Base-by-base conservation (phyloP, 2,113 vertebrate species). In the Pitta sordida region DNA sequence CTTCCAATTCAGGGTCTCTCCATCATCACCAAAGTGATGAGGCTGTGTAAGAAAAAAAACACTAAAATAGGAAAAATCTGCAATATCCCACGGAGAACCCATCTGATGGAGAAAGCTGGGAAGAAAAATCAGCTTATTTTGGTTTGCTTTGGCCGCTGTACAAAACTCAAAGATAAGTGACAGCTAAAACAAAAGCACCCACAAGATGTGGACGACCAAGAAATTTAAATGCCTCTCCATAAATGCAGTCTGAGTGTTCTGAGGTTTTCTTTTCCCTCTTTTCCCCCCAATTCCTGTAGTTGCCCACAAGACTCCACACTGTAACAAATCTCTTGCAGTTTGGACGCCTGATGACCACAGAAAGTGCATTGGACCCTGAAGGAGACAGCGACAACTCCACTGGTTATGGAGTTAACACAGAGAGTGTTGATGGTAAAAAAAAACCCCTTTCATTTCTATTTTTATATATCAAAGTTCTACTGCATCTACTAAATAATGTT, bases 291-390 rank as follows among this genome's bases (percentile, higher is more conserved):
- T 74, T 84, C 46, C 55, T 74, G 78, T 29, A 96, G 96, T n/a
- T 89, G 34, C 76, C 91, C n/a, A 89, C 80, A 41, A 88, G 26
- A 26, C 32, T 52, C 26, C 37, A 86, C 18, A 60, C 2, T 21
- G 16, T 56, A 58, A 81, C 67, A 32, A 46, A 69, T 11, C 1
- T 29, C 74, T 74, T 24, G 63, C 3, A 90, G 69, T 84, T 67
- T 21, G 96, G 97, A 83, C 78, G 95, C 3, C 34, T 83, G 56
- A 68, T 94, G 21, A 97, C 96, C 16, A 64, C 65, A 24, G 93
- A 91, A 51, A 89, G 83, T 48, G 13, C 88, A 18, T 36, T n/a
- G 22, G 46, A 19, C 6, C 5, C 6, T 27, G 41, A 32, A 2
- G 79, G 78, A 73, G 79, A 56, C 11, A 55, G 11, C 10, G 90